Evolutionary conservation across 2,888 invertebrate species (phyloP).

Genomic region (Torymus texanus): DNA sequence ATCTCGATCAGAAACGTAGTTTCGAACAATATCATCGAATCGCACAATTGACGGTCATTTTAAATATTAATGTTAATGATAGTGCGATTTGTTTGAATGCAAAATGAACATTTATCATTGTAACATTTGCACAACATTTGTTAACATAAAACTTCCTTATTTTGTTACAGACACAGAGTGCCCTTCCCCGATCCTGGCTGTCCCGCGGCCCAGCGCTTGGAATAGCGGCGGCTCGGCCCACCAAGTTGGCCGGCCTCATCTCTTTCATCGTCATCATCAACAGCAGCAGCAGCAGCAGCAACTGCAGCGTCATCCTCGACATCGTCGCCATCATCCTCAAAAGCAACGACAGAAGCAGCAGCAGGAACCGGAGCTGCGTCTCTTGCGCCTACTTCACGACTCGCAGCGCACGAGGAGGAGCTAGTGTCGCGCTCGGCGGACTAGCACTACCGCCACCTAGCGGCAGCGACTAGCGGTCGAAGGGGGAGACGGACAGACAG

Average conservation of each 20-base stretch:
- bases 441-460: background rate
- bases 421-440: constrained; percentile 35
- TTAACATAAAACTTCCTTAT: background rate
- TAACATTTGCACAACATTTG: too few species aligned
- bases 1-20: too few species aligned
- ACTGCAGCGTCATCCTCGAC: constrained; percentile 4
- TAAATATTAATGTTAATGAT: too few species aligned
- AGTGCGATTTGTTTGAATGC: too few species aligned
- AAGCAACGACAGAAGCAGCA: constrained; percentile 23
- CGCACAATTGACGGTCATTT: too few species aligned
- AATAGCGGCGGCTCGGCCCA: constrained; percentile 53
- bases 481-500: background rate
- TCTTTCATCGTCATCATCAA: constrained; percentile 29
- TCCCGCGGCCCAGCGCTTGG: constrained; percentile 54
- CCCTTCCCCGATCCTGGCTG: constrained; percentile 57
- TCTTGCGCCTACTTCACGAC: too few species aligned
- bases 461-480: background rate
- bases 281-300: constrained; percentile 23
- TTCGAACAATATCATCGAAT: too few species aligned
- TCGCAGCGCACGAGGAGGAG: constrained; percentile 31
- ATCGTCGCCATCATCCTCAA: constrained; percentile 25
- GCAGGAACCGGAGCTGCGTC: background rate
- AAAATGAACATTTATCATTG: too few species aligned
- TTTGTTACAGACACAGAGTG: constrained; percentile 45
- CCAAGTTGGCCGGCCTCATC: constrained; percentile 26